These are phyloP conservation scores for Mustela nigripes DNA, from an alignment of 2,113 vertebrate species.

Conservation along the genomic window DNA sequence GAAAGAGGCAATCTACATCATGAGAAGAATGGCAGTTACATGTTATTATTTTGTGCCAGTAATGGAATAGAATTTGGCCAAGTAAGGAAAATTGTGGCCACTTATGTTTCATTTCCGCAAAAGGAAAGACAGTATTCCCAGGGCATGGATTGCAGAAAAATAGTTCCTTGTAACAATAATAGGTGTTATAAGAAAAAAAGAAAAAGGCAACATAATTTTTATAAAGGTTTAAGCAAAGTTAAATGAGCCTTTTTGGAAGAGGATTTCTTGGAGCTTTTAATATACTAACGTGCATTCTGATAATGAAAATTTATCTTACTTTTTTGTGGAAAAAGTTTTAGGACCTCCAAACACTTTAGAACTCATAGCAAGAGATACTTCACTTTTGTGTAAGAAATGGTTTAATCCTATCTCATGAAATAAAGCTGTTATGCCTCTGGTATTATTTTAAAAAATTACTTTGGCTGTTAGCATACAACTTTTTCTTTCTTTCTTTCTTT, in stretches of 20 bases:
- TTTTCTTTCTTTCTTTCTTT: not conserved
- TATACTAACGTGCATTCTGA: not conserved
- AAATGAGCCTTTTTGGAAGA: not conserved
- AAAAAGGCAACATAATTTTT: not conserved
- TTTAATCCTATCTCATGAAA: not conserved
- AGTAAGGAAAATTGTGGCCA: not conserved
- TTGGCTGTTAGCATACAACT: not conserved
- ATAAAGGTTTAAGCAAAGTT: not conserved
- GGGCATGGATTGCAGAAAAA: not conserved
- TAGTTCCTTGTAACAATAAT: not conserved
- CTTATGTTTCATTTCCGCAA: not conserved
- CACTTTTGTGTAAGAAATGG: not conserved
- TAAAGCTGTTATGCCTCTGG: not conserved
- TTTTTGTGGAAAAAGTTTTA: not conserved
- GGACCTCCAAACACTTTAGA: not conserved
- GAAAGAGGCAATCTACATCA: not conserved
- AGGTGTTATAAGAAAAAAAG: not conserved
- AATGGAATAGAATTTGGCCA: not conserved
- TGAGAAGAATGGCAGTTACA: not conserved
- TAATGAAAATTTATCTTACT: not conserved
- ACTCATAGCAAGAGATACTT: not conserved
- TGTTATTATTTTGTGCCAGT: not conserved
- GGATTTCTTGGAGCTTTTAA: not conserved
- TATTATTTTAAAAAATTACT: not conserved
- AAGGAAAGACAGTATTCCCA: not conserved